phyloP scores from a whole-genome alignment of 1,140 invertebrate species.

The Meloidogyne chitwoodi region DNA sequence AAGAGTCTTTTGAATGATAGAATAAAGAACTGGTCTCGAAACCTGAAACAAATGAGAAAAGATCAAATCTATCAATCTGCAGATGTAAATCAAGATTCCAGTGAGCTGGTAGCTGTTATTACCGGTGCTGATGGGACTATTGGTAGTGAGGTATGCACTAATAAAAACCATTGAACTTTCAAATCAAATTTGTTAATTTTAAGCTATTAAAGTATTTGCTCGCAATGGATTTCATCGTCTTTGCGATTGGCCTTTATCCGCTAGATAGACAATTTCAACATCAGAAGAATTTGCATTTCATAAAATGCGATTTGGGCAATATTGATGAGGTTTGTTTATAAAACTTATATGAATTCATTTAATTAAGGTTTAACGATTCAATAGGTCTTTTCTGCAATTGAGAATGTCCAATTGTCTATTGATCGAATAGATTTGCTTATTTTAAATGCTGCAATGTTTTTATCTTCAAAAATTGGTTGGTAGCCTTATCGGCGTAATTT shows the following conservation, averaged over 20 bases:
- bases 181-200: background rate
- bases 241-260: conserved; percentile 7
- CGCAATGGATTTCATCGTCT: conserved; percentile 5
- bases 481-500: background rate
- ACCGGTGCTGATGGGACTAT: conserved; percentile 30
- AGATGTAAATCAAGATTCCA: background rate
- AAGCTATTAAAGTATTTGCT: conserved; percentile 16
- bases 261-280: background rate
- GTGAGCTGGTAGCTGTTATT: conserved; percentile 2
- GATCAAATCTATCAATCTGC: background rate
- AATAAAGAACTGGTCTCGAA: background rate
- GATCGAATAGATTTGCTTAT: conserved; percentile 14
- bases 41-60: background rate
- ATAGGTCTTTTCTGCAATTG: conserved; percentile 14
- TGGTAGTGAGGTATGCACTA: conserved; percentile 10
- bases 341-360: background rate
- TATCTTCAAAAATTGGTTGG: conserved; percentile 8
- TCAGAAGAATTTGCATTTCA: background rate
- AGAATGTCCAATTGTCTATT: background rate
- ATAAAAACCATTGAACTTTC: too few species aligned
- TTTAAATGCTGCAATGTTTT: conserved; percentile 22
- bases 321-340: background rate
- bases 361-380: background rate
- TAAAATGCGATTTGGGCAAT: conserved; percentile 18
- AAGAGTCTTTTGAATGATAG: background rate